Base-by-base conservation (phyloP, 64 coral and sea anemone species). In the Pocillopora verrucosa region DNA sequence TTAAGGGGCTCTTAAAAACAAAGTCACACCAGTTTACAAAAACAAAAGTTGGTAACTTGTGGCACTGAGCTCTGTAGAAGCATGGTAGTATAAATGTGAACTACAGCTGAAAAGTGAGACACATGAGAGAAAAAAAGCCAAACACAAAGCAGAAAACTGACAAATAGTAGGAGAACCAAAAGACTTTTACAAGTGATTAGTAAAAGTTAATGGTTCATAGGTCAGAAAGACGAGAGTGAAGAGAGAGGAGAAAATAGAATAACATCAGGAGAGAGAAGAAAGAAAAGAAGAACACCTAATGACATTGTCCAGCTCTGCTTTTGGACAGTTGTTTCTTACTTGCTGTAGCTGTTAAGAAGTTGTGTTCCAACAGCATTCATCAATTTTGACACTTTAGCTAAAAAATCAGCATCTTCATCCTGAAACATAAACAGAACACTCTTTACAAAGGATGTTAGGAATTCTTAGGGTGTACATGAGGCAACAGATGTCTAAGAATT, bases 321-420 rank as follows among this genome's bases (percentile, higher is more conserved):
- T 51, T 51, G 1, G 7, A 51, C 17, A 45, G 16, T 38, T 34
- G 19, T 25, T 58, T 37, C 92, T 88, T 94, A 98, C 96, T 98
- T 98, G 65, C 59, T 92, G 67, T 89, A 98, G 75, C 96, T 92
- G 14, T 80, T 92, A 4, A 98, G 87, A 13, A 98, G 93, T 38
- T 98, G 96, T 16, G 88, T 87, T 57, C 96, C 96, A 51, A 87
- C 86, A 59, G 90, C 85, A 76, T 82, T 91, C 17, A 82, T 92
- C 11, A 98, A 76, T 67, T 92, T 92, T n/a, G 96, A 93, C 17
- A 98, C 82, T 72, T 98, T 98, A 2, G 96, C 90, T 30, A 92
- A 78, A 37, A 93, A 98, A 60, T 98, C 96, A 64, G 59, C 92
- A 91, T 98, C 96, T 65, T 92, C 88, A 17, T 87, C 91, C 96